Percentiles rank a stretch among this genome's conserved stretches.
These are phyloP conservation scores for Eurois occulta DNA, from an alignment of 2,888 invertebrate species.

Conservation along the genomic window DNA sequence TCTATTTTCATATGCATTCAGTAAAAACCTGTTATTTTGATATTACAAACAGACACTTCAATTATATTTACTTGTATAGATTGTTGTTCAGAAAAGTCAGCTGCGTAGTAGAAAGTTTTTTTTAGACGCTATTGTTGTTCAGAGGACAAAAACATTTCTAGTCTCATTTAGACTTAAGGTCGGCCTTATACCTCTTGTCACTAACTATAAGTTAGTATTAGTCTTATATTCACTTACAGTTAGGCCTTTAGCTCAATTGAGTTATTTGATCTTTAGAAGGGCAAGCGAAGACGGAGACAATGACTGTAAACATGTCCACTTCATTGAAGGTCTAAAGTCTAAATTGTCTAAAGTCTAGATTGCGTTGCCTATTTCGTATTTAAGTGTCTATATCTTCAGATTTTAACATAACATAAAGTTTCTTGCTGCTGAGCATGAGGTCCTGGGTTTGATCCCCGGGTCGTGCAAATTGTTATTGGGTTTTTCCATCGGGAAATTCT, in stretches of 20 bases:
- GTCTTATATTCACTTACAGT: slow-evolving; percentile 29
- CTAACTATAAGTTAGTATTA: slow-evolving; percentile 26
- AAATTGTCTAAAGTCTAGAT: slow-evolving; percentile 11
- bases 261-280: slow-evolving; percentile 48
- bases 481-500: too few species aligned
- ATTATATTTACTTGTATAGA: not conserved
- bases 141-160: slow-evolving; percentile 3
- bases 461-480: too few species aligned
- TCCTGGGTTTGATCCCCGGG: too few species aligned
- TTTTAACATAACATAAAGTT: not conserved
- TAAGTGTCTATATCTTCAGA: not conserved
- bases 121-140: not conserved
- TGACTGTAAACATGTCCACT: slow-evolving; percentile 36
- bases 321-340: slow-evolving; percentile 20
- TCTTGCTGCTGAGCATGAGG: too few species aligned
- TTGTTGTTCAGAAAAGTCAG: not conserved
- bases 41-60: too few species aligned
- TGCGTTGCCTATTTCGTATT: slow-evolving; percentile 32
- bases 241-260: slow-evolving; percentile 21
- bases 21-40: too few species aligned
- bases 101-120: not conserved
- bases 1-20: too few species aligned
- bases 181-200: not conserved
- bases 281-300: slow-evolving; percentile 19
- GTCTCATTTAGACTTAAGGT: not conserved